Evolutionary conservation across 2,888 invertebrate species (phyloP).

Genomic region (Epiperipatus broadwayi): DNA sequence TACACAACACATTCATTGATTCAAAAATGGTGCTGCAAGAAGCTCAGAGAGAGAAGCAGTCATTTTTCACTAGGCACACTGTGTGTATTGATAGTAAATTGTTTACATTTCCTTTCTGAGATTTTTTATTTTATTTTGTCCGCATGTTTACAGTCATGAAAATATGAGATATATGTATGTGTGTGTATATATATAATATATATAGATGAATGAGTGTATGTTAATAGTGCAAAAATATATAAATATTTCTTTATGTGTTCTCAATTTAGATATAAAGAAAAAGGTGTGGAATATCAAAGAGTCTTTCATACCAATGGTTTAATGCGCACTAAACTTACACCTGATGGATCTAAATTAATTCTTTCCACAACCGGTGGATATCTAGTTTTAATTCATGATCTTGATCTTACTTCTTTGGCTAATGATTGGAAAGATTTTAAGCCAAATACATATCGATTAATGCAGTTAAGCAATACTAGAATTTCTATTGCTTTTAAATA

Average conservation of each 20-base stretch:
- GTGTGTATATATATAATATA: no score
- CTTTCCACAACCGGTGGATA: conserved; percentile 78
- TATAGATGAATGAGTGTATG: background rate
- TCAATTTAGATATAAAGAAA: conserved; percentile 42
- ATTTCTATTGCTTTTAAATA: conserved; percentile 59
- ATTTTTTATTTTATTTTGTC: no score
- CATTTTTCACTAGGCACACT: no score
- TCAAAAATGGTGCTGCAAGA: no score
- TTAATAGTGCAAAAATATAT: no score
- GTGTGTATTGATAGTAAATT: no score
- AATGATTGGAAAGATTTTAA: conserved; percentile 64
- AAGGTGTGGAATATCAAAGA: conserved; percentile 51
- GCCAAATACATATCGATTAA: conserved; percentile 70
- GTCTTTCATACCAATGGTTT: conserved; percentile 66
- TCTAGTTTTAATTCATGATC: conserved; percentile 67
- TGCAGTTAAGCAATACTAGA: conserved; percentile 64
- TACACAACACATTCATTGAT: no score
- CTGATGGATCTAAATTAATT: conserved; percentile 66
- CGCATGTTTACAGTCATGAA: no score
- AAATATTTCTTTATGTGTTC: background rate
- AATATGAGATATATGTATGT: background rate
- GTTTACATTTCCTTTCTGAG: no score
- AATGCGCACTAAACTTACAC: conserved; percentile 68
- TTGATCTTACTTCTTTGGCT: conserved; percentile 56
- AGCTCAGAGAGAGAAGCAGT: no score